Evolutionary conservation across 2,797 vertebrate genomes (phyloP), one percentile per base, ranked within the genome.

Genomic region (Botia almorhae): DNA sequence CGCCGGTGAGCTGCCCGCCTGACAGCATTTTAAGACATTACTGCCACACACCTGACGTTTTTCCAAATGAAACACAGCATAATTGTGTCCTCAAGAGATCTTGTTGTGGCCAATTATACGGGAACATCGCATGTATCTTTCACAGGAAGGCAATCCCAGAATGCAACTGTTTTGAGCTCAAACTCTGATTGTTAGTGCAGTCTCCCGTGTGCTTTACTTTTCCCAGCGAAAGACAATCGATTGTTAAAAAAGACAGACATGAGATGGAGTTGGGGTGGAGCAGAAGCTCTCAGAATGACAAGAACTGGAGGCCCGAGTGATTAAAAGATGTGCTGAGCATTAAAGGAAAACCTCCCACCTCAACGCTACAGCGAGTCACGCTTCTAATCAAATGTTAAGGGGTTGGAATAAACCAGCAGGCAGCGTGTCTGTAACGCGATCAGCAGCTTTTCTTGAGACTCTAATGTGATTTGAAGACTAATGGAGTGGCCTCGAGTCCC

Each of bases 381-480:
- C 60, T 74, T 58, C 61, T 77, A 85, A 86, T 81, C 72, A 81
- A 83, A 81, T 74, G 71, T 82, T 79, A 83, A 21, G 43, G 82
- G 71, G 67, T 56, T 36, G 74, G 60, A 82, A 74, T 74, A 55
- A 69, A 81, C 50, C 23, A 61, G 51, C 19, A 53, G 67, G 58
- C 58, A 51, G 73, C 50, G 23, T 4, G 80, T 61, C 75, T 81
- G 67, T 72, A 85, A 84, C 81, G 81, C 82, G 77, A 80, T 86
- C 77, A 33, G 58, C 82, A 73, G 36, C 72, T 70, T 67, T 82
- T 60, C 46, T 63, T 68, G 56, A 29, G 67, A 53, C 48, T 81
- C 11, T 84, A 78, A 81, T 74, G 80, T 79, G 75, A 86, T 86
- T 79, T 67, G 17, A 67, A 26, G 64, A 56, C 69, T 85, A 84